Base-by-base conservation (phyloP, 1,140 invertebrate species). In the Penaeus japonicus region DNA sequence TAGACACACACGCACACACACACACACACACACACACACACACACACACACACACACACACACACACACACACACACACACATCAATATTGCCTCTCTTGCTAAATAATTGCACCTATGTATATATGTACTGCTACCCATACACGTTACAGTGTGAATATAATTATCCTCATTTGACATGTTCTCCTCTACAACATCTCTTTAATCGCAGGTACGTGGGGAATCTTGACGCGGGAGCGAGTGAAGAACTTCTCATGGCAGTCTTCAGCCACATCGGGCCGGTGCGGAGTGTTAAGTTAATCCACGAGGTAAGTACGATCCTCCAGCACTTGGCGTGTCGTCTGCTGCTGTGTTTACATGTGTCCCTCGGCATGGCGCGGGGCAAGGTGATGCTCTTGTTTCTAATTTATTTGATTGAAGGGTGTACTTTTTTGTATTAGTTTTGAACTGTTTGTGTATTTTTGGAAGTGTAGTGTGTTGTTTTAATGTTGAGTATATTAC, bases 221-320 rank as follows among this genome's bases (percentile, higher is more conserved):
- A 99, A 99, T 94, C 95, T 99, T 92, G 98, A 99, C 94, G 94
- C 95, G 90, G 94, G 95, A 91, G 98, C 99, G 89, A 96, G 97
- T 91, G 98, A 99, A 94, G 97, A 98, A 92, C 95, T 99, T 91
- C 94, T 99, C 91, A 96, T 97, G 93, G 95, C 97, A 78, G 94
- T 99, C 83, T 99, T 99, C 93, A 96, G 96, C 90, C 97, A 98
- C 94, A 98, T 99, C 93, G 98, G 98, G 89, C 95, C 96, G 89
- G 97, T 99, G 77, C 98, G 98, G 93, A 97, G 97, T 91, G 99
- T 98, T 93, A 99, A 99, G 95, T 99, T 99, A 87, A 99, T 99
- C 91, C 95, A 98, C 80, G 98, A 96, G 94, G 95, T 95, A 93
- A 88, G 84, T 78, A 86, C 55, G 39, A 57, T n/a, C n/a, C 32